Conservation (phyloP, 2,888 invertebrate species). For the Lacanobia oleracea region DNA sequence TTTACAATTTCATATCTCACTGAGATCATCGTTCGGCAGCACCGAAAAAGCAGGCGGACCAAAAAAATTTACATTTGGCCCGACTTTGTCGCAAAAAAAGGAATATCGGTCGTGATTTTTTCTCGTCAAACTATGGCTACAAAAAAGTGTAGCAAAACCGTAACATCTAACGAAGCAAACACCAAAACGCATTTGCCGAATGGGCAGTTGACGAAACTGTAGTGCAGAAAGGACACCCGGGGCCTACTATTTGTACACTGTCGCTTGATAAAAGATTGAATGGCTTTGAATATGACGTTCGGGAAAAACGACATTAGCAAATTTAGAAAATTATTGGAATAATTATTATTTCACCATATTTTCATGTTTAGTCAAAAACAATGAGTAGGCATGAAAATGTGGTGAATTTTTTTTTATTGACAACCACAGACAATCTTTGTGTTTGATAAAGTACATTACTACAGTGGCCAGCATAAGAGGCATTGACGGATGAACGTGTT, state of each 20-base stretch:
- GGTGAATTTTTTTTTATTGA: no score
- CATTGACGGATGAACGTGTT: no score
- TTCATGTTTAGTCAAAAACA: neutral
- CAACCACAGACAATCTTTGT: no score
- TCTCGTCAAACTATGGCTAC: constrained; percentile 69
- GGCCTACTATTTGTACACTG: constrained; percentile 37
- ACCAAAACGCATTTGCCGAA: constrained; percentile 76
- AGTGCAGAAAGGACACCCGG: constrained; percentile 32
- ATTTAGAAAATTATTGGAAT: no score
- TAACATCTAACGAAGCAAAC: constrained; percentile 84
- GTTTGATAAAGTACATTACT: no score
- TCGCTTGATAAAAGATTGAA: constrained; percentile 3
- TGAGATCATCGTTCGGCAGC: constrained; percentile 24
- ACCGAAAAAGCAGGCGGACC: constrained; percentile 25
- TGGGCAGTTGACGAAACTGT: constrained; percentile 70
- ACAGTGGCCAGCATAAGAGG: no score
- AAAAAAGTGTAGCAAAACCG: constrained; percentile 73
- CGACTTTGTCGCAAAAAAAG: constrained; percentile 47
- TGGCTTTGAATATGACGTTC: neutral
- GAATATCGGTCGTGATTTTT: constrained; percentile 53
- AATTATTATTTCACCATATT: neutral
- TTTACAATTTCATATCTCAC: constrained; percentile 54
- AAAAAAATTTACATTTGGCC: constrained; percentile 45
- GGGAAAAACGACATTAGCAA: neutral
- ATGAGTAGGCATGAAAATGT: no score